phyloP scores from a whole-genome alignment of 2,113 vertebrate species.

The Geococcyx californianus region DNA sequence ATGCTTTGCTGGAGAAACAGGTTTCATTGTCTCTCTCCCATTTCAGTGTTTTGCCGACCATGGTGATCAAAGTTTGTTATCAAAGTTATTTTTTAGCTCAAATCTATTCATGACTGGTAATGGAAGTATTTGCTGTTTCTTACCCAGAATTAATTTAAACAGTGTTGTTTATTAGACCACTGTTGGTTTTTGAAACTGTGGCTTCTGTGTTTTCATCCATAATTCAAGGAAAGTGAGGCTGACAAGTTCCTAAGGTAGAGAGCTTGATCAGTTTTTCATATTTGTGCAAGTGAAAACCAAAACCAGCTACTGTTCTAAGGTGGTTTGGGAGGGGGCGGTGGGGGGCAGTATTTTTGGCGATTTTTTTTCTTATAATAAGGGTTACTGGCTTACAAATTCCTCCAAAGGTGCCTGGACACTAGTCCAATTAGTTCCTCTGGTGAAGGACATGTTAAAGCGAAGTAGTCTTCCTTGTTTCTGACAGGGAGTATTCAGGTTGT shows the following conservation, averaged over 20 bases:
- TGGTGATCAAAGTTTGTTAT: background rate
- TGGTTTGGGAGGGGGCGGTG: too few species aligned
- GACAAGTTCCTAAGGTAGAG: background rate
- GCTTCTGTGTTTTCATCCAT: background rate
- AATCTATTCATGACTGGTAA: background rate
- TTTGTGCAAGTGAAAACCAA: background rate
- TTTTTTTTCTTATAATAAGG: background rate
- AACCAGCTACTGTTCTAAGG: background rate
- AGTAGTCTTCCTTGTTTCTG: background rate
- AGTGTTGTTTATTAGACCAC: background rate
- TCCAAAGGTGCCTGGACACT: background rate
- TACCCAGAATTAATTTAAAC: background rate
- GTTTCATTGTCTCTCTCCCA: background rate
- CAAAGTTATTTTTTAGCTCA: background rate
- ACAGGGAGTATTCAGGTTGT: background rate
- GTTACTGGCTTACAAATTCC: background rate
- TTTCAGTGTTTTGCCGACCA: background rate
- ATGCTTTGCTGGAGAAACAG: background rate
- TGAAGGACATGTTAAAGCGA: background rate
- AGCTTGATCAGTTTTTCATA: background rate
- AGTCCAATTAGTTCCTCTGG: background rate
- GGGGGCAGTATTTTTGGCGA: too few species aligned
- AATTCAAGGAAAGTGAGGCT: background rate
- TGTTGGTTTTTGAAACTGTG: background rate
- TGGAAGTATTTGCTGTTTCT: background rate